These are phyloP conservation scores for Craniophora ligustri DNA, from an alignment of 2,888 invertebrate genomes.

Conservation along the genomic window DNA sequence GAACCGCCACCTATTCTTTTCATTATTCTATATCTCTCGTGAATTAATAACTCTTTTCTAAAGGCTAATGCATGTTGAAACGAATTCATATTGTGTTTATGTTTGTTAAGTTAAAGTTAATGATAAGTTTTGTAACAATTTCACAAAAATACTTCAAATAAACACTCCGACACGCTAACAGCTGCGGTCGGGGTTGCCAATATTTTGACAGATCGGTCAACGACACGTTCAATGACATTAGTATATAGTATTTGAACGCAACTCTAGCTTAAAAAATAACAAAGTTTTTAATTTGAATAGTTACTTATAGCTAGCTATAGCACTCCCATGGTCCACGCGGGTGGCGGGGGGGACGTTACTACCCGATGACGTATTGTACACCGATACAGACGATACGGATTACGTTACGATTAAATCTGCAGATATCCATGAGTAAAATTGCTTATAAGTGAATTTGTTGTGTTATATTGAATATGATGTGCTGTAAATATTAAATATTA, in stretches of 20 bases:
- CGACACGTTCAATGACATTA: constrained; percentile 18
- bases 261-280: too few species aligned
- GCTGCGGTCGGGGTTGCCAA: constrained; percentile 50
- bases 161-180: constrained; percentile 55
- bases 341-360: too few species aligned
- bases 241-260: constrained; percentile 32
- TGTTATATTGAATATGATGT: too few species aligned
- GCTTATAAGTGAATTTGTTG: too few species aligned
- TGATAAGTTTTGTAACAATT: constrained; percentile 44
- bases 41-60: constrained; percentile 55
- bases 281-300: too few species aligned
- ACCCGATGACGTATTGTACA: too few species aligned
- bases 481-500: too few species aligned
- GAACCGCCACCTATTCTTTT: constrained; percentile 99
- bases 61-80: constrained; percentile 56
- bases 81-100: constrained; percentile 46
- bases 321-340: too few species aligned
- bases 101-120: constrained; percentile 30
- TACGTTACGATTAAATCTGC: too few species aligned
- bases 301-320: too few species aligned
- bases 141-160: constrained; percentile 54
- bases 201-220: constrained; percentile 2
- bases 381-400: too few species aligned
- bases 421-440: too few species aligned
- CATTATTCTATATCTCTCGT: constrained; percentile 95